Conservation (phyloP, 1,140 invertebrate species). For the Drosophila nasuta region DNA sequence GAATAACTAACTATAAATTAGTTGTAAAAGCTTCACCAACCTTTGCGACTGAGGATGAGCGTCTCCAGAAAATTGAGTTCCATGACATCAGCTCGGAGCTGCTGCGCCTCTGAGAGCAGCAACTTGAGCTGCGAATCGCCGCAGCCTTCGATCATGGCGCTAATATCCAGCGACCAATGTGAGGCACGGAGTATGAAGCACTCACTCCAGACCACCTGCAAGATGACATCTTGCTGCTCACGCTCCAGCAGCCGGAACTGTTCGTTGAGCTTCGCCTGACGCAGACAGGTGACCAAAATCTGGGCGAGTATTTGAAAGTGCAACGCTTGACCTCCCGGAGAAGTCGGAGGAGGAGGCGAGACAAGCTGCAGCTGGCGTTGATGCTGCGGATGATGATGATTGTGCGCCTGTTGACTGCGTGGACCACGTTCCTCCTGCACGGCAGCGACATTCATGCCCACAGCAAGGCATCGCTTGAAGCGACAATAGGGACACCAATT, state of each 20-base stretch:
- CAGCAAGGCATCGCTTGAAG: constrained; percentile 91
- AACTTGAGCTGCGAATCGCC: constrained; percentile 75
- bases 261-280: constrained; percentile 86
- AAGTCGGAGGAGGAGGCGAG: neutral
- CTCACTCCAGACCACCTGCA: constrained; percentile 87
- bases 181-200: constrained; percentile 87
- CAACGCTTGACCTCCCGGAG: constrained; percentile 53
- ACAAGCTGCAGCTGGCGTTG: constrained; percentile 47
- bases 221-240: constrained; percentile 86
- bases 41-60: constrained; percentile 87
- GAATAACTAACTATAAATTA: neutral
- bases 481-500: constrained; percentile 96
- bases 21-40: constrained; percentile 72
- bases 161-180: constrained; percentile 87
- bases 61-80: constrained; percentile 88
- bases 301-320: constrained; percentile 86
- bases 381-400: neutral
- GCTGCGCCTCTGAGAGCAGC: constrained; percentile 74
- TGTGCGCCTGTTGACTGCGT: constrained; percentile 75
- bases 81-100: constrained; percentile 86
- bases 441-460: constrained; percentile 92
- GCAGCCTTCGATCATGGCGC: constrained; percentile 72
- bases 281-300: constrained; percentile 86
- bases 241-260: constrained; percentile 85
- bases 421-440: constrained; percentile 93